phyloP scores from a whole-genome alignment of 1,140 invertebrate species.

The Lepeophtheirus salmonis region DNA sequence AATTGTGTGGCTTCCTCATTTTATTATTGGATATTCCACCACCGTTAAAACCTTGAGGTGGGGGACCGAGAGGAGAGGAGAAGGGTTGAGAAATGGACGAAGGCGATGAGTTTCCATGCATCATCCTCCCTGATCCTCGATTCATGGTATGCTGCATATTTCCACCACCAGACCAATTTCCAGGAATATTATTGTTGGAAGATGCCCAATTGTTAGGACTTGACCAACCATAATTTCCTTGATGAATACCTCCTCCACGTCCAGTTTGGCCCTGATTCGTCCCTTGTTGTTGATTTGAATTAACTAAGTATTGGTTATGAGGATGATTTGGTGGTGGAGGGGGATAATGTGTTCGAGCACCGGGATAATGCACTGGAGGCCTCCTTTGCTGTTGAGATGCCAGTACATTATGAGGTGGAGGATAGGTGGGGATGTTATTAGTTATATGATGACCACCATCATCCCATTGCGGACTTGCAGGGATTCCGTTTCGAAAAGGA shows the following conservation, averaged over 20 bases:
- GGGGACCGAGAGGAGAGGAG: neutral
- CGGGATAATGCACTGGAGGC: neutral
- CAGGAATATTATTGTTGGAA: neutral
- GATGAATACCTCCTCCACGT: too few species aligned
- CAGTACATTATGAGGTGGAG: neutral
- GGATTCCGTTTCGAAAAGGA: neutral
- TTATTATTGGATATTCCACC: neutral
- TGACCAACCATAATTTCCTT: neutral
- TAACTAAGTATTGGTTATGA: neutral
- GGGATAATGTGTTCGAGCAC: neutral
- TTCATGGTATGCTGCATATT: neutral
- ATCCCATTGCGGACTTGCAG: neutral
- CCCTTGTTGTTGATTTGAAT: neutral
- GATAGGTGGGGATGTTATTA: neutral
- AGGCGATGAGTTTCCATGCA: neutral
- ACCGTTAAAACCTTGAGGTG: neutral
- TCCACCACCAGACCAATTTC: neutral
- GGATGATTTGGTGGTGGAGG: too few species aligned
- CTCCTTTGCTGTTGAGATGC: neutral
- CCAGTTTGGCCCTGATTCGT: too few species aligned
- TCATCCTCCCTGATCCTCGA: neutral
- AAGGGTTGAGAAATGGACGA: neutral
- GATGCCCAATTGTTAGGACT: neutral
- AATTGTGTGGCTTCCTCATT: neutral
- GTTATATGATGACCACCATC: neutral